Evolutionary conservation across 2,113 vertebrate species (phyloP).

Genomic region (Athene cunicularia): DNA sequence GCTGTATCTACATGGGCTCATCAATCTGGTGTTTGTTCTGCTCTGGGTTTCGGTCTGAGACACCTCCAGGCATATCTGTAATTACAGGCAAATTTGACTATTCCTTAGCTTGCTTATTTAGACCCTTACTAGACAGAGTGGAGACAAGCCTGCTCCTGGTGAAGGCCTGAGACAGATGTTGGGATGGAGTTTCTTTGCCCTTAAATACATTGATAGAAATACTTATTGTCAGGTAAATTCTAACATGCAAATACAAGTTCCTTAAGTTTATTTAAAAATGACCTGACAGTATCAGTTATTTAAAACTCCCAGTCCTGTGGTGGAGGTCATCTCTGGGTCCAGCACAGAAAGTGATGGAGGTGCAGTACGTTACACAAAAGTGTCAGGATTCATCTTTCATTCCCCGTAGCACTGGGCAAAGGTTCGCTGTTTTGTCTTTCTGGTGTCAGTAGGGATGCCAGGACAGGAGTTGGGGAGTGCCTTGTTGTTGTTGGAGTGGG

Average conservation of each 20-base stretch:
- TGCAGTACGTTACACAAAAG: rapidly evolving
- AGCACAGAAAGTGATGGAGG: neutral
- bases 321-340: neutral
- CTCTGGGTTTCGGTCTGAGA: neutral
- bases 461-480: neutral
- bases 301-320: neutral
- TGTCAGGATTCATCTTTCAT: neutral
- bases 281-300: neutral
- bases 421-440: neutral
- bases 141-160: neutral
- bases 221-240: neutral
- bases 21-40: neutral
- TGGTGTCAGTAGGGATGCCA: neutral
- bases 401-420: neutral
- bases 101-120: neutral
- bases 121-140: neutral
- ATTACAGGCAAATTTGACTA: neutral
- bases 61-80: neutral
- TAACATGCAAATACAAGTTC: neutral
- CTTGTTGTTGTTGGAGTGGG: no score
- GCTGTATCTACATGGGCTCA: neutral
- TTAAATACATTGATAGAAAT: neutral
- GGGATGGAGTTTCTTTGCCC: neutral
- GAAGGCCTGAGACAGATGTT: neutral
- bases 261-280: no score